These are phyloP conservation scores for Tribolium madens DNA, from an alignment of 1,140 invertebrate species.

Conservation along the genomic window DNA sequence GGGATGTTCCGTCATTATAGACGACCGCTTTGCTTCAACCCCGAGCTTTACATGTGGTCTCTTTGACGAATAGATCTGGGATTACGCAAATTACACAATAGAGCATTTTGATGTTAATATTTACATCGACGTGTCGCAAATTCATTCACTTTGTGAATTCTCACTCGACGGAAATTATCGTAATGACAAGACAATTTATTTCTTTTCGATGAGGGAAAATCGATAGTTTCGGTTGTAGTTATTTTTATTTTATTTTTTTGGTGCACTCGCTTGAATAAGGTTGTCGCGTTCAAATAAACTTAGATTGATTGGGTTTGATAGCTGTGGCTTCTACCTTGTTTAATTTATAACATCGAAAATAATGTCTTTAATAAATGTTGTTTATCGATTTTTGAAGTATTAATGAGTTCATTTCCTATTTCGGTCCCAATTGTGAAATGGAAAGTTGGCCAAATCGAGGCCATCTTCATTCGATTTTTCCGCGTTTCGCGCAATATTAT, in stretches of 20 bases:
- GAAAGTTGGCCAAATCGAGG: no score
- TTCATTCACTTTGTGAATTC: no score
- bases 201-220: background rate
- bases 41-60: conserved; percentile 37
- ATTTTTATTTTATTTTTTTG: no score
- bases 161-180: conserved; percentile 10
- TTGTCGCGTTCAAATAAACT: background rate
- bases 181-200: conserved; percentile 34
- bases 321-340: background rate
- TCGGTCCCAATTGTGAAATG: no score
- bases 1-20: conserved; percentile 5
- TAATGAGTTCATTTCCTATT: no score
- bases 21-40: conserved; percentile 11
- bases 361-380: background rate
- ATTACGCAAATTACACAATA: conserved; percentile 38
- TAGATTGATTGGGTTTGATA: background rate
- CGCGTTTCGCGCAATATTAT: background rate
- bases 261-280: background rate
- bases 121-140: background rate
- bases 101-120: conserved; percentile 12
- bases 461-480: no score
- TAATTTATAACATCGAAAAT: background rate
- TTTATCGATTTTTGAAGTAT: no score
- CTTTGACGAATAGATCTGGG: conserved; percentile 34
- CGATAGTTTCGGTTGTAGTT: background rate